phyloP scores from a whole-genome alignment of 1,140 invertebrate species.

The Euura lappo region DNA sequence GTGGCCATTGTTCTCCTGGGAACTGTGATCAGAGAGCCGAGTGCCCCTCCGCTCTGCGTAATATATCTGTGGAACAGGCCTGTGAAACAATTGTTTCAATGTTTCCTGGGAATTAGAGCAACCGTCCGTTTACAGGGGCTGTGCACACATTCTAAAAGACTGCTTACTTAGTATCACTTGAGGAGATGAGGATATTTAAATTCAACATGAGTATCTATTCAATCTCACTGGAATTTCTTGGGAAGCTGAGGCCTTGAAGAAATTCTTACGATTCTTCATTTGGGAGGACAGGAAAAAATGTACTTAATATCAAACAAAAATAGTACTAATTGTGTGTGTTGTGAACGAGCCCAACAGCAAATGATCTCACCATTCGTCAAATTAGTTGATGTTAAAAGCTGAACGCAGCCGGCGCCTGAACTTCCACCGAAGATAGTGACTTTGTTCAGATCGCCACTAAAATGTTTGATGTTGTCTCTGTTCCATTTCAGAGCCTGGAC shows the following conservation, averaged over 20 bases:
- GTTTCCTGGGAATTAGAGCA: background rate
- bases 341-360: background rate
- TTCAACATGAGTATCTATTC: background rate
- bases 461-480: constrained; percentile 50
- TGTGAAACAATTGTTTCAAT: background rate
- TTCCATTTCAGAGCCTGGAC: constrained; percentile 55
- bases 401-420: constrained; percentile 44
- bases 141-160: background rate
- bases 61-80: background rate
- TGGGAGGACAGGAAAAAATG: no score
- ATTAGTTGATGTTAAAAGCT: constrained; percentile 40
- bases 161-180: background rate
- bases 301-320: no score
- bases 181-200: background rate
- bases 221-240: no score
- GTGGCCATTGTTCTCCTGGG: background rate
- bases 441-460: constrained; percentile 54
- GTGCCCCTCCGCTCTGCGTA: background rate
- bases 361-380: constrained; percentile 32
- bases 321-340: no score
- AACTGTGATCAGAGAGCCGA: background rate
- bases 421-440: constrained; percentile 58
- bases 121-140: background rate
- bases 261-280: no score
- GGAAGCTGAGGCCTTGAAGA: no score